These are phyloP conservation scores for Alces alces DNA, from an alignment of 2,113 vertebrate genomes.

Conservation along the genomic window DNA sequence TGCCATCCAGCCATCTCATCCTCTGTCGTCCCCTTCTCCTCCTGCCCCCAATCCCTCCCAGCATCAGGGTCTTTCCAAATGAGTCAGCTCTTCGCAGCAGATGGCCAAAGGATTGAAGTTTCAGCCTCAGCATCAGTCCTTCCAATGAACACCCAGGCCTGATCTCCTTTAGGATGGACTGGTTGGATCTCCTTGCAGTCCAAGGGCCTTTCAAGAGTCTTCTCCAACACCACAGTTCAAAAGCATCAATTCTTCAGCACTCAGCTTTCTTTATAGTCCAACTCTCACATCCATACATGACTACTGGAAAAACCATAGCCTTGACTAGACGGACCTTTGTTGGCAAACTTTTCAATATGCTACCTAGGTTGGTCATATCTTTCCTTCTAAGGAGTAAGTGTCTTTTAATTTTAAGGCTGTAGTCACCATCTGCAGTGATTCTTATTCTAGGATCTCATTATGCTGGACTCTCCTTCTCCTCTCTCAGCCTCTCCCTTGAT, in stretches of 20 bases:
- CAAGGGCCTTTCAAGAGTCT: neutral
- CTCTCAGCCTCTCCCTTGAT: neutral
- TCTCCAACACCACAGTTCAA: neutral
- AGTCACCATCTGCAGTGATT: neutral
- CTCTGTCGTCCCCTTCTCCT: neutral
- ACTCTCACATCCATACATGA: neutral
- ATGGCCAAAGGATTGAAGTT: neutral
- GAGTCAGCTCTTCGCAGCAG: neutral
- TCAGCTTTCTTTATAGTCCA: neutral
- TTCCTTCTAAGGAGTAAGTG: neutral
- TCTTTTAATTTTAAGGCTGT: neutral
- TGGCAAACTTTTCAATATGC: neutral
- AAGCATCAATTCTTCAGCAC: fast-evolving
- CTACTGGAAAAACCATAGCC: neutral
- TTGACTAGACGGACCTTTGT: neutral
- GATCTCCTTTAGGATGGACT: neutral
- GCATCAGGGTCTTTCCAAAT: neutral
- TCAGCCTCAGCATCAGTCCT: neutral
- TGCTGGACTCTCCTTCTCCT: neutral
- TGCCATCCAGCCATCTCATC: neutral
- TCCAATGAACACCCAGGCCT: neutral
- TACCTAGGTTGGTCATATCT: neutral
- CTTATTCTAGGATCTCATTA: neutral
- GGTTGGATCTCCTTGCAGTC: neutral
- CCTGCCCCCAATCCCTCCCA: neutral